These are phyloP conservation scores for Geothlypis trichas DNA, from an alignment of 2,113 vertebrate species.

Conservation along the genomic window DNA sequence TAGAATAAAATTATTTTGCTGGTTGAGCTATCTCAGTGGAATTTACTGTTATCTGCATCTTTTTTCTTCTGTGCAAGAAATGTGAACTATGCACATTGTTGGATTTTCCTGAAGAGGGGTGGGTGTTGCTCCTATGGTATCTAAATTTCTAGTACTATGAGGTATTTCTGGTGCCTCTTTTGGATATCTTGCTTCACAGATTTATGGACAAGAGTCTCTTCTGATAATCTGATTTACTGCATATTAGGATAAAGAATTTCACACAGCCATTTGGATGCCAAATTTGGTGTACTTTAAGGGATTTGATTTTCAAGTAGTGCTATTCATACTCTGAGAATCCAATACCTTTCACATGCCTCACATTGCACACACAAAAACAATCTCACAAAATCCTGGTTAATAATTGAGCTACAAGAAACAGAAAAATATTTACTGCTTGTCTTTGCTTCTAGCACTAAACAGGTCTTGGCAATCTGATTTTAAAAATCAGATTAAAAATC, in stretches of 20 bases:
- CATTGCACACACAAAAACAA: not conserved
- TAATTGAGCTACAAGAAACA: not conserved
- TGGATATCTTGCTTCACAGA: not conserved
- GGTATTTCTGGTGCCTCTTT: slow-evolving; percentile 7
- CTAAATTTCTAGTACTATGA: not conserved
- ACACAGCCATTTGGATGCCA: not conserved
- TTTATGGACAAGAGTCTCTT: not conserved
- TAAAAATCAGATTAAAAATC: not conserved
- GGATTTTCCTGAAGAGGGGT: not conserved
- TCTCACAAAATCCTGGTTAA: not conserved
- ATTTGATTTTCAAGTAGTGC: slow-evolving; percentile 11
- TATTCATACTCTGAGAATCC: not conserved
- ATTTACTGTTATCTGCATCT: not conserved
- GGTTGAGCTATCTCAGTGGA: not conserved
- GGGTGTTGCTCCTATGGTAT: not conserved
- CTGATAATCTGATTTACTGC: slow-evolving; percentile 1
- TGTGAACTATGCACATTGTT: not conserved
- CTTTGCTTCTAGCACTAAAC: not conserved
- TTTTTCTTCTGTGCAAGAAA: not conserved
- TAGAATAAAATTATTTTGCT: not conserved
- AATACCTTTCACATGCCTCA: not conserved
- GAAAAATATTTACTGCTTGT: not conserved
- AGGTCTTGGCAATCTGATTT: not conserved
- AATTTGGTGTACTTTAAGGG: not conserved
- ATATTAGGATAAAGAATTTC: slow-evolving; percentile 11